Base-by-base conservation (phyloP, 2,113 vertebrate species). In the Xyliphius kryptos region DNA sequence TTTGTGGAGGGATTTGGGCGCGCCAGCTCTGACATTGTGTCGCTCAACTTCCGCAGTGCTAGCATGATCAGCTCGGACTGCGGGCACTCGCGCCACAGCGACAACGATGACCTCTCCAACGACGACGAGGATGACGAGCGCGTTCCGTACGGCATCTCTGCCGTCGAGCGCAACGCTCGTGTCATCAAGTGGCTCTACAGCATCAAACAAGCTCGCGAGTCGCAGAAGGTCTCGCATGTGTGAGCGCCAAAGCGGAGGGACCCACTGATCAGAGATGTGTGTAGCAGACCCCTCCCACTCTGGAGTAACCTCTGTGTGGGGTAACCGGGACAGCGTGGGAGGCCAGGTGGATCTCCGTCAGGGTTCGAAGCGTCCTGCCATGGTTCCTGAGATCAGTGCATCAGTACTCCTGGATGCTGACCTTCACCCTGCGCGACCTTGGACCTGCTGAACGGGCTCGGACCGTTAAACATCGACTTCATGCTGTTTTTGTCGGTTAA, bases 141-240 rank as follows among this genome's bases (percentile, higher is more conserved):
- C 0, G 94, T 97, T 72, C 96, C 95, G 0, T 98, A 97, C 0
- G 96, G 96, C 71, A 98, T 98, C 83, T 98, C 96, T 6, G 96
- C 96, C 8, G 95, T 98, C 66, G 96, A 98, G 73, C 87, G 96
- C 50, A 98, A 98, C 47, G 96, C 96, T 38, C 82, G 95, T 61
- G 95, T 98, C 81, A 98, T 98, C 71, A 98, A 98, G 79, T 98
- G 96, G 96, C 88, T 98, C 0, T 98, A 98, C 74, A 97, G 96
- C 88, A 97, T 97, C 84, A 95, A 91, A 70, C 96, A 98, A 77
- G 94, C 93, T 2, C 86, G 93, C 72, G 96, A 97, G 77, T 92
- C 93, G 1, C 96, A 98, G 78, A 97, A 97, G 71, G 95, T 98
- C 58, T 98, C 96, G 21, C 95, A 98, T 15, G 95, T 98, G 81